phyloP scores from a whole-genome alignment of 2,888 invertebrate genomes.

The Melipona bicolor region DNA sequence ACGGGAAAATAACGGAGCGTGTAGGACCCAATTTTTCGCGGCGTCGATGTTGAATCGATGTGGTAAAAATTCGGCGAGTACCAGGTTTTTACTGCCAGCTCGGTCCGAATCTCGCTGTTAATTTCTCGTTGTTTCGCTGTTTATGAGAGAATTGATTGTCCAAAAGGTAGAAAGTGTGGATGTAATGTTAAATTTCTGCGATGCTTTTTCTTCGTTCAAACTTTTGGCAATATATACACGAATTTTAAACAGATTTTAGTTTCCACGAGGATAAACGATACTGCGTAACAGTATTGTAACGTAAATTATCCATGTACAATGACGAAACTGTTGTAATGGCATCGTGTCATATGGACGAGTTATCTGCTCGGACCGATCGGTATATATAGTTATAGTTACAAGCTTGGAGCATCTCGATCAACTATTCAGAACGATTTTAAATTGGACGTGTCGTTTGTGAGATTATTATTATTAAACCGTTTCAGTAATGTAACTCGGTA shows the following conservation, averaged over 20 bases:
- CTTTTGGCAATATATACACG: neutral
- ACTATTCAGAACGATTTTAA: neutral
- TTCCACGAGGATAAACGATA: too few species aligned
- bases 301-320: neutral
- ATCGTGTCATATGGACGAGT: neutral
- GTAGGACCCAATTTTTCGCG: constrained; percentile 17
- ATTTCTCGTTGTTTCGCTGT: neutral
- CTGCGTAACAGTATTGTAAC: neutral
- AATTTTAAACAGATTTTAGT: neutral
- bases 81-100: neutral
- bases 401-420: neutral
- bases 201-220: neutral
- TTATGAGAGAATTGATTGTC: neutral
- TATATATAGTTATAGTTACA: neutral
- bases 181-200: neutral
- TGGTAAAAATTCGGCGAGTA: neutral
- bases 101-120: neutral
- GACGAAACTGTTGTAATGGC: neutral
- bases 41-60: neutral
- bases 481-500: neutral
- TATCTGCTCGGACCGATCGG: constrained; percentile 5
- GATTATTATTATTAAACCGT: neutral
- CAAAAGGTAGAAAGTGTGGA: constrained; percentile 13
- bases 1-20: neutral
- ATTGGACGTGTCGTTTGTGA: neutral